These are phyloP conservation scores for Zoanthus sociatus DNA, from an alignment of 92 coral and sea anemone species.

Conservation along the genomic window DNA sequence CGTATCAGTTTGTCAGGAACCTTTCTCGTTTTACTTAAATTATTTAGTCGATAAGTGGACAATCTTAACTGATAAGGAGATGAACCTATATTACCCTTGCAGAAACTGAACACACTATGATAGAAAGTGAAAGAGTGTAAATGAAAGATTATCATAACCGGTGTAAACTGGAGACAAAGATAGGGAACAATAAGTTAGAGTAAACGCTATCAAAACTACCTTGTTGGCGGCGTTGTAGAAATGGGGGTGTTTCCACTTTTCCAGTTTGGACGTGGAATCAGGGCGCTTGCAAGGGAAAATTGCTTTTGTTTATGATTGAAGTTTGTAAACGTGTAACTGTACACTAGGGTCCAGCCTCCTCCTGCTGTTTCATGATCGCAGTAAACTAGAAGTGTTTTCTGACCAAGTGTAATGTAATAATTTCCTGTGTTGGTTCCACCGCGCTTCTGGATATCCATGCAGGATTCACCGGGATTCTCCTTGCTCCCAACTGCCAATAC, in stretches of 20 bases:
- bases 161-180: too few species aligned
- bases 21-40: too few species aligned
- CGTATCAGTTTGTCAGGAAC: too few species aligned
- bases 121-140: too few species aligned
- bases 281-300: not conserved
- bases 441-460: not conserved
- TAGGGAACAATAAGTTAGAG: not conserved
- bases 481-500: not conserved
- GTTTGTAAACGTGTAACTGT: not conserved
- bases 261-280: slow-evolving; percentile 9
- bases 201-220: not conserved
- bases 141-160: too few species aligned
- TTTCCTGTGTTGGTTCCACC: not conserved
- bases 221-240: slow-evolving; percentile 4
- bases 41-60: too few species aligned
- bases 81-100: too few species aligned
- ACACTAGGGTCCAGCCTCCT: not conserved
- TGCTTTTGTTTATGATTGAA: not conserved
- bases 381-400: not conserved
- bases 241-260: not conserved
- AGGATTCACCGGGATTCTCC: not conserved
- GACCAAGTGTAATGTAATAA: not conserved
- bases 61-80: too few species aligned
- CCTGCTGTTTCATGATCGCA: not conserved
- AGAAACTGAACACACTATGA: too few species aligned